Evolutionary conservation across 2,888 invertebrate species (phyloP).

Genomic region (Eugnorisma glareosa): DNA sequence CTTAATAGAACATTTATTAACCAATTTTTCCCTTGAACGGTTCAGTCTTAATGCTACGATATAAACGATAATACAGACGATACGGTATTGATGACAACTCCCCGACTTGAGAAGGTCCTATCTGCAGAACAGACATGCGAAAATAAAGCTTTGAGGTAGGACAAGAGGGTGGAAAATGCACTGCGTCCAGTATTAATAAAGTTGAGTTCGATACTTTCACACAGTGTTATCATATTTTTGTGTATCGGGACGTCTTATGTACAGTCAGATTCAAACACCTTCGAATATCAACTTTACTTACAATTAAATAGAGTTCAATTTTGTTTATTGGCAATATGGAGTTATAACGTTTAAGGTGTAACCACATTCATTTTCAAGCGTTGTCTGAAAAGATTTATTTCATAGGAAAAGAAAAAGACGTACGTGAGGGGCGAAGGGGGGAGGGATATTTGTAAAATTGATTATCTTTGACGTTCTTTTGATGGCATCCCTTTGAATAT

Average conservation of each 20-base stretch:
- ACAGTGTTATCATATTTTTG: constrained; percentile 85
- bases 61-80: constrained; percentile 86
- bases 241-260: constrained; percentile 24
- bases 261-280: not conserved
- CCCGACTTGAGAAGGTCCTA: constrained; percentile 69
- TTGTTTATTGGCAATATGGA: constrained; percentile 7
- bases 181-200: constrained; percentile 77
- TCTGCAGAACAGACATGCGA: constrained; percentile 18
- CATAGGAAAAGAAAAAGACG: constrained; percentile 83
- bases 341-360: constrained; percentile 50
- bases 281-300: constrained; percentile 30
- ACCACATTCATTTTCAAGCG: constrained; percentile 64
- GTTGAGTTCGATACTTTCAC: constrained; percentile 86
- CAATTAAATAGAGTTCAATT: constrained; percentile 24
- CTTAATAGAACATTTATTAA: constrained; percentile 83
- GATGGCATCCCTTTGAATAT: constrained; percentile 79
- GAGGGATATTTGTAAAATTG: constrained; percentile 88
- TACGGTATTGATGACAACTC: constrained; percentile 84
- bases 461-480: constrained; percentile 88
- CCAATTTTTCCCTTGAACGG: constrained; percentile 88
- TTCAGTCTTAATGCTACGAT: constrained; percentile 85
- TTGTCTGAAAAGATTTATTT: constrained; percentile 84
- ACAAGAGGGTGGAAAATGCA: constrained; percentile 54
- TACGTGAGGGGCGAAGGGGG: constrained; percentile 69
- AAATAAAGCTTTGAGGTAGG: constrained; percentile 40